phyloP scores from a whole-genome alignment of 1,140 invertebrate genomes.

The Drosophila persimilis region DNA sequence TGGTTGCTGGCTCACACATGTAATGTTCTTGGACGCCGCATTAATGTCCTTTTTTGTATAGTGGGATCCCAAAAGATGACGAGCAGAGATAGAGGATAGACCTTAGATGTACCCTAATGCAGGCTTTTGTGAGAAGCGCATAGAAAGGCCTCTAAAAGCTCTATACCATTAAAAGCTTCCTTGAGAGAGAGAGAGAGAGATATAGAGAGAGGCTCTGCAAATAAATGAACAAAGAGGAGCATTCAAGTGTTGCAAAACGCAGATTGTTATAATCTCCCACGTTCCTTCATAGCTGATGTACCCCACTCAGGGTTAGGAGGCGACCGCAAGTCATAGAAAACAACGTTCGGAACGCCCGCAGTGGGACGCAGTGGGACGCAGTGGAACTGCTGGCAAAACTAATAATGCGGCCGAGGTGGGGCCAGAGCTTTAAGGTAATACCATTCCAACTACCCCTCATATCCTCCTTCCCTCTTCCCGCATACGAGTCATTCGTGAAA shows the following conservation, averaged over 20 bases:
- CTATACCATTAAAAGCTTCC: background rate
- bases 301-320: background rate
- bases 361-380: background rate
- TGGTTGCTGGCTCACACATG: constrained; percentile 33
- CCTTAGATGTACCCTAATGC: background rate
- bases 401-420: constrained; percentile 24
- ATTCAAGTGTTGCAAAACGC: no score
- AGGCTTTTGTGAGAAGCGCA: constrained; percentile 3
- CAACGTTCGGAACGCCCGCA: background rate
- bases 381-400: constrained; percentile 17
- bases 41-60: constrained; percentile 45
- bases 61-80: background rate
- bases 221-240: background rate
- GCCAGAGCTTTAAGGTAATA: constrained; percentile 13
- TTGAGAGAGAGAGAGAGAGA: background rate
- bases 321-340: constrained; percentile 3
- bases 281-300: background rate
- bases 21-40: constrained; percentile 45
- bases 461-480: constrained; percentile 2
- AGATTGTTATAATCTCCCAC: no score
- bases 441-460: constrained; percentile 23
- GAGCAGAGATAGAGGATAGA: background rate
- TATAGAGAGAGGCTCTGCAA: background rate
- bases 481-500: constrained; percentile 58
- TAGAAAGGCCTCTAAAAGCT: no score